Evolutionary conservation across 2,888 invertebrate genomes (phyloP), one percentile per base, ranked within the genome.

Genomic region (Cremastinae sp.): DNA sequence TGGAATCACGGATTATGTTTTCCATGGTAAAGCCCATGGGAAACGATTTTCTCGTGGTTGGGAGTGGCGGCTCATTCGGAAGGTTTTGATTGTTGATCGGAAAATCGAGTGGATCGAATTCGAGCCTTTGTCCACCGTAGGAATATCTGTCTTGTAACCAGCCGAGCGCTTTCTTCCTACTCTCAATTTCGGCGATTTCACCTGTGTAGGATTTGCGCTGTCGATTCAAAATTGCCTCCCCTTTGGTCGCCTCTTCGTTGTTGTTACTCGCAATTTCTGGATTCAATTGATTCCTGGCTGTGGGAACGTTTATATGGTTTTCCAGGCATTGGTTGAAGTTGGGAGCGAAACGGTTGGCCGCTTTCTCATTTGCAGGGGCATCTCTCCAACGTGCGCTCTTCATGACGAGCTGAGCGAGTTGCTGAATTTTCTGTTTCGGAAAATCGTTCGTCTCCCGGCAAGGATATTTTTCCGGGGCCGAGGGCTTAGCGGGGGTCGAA

Each of bases 371-470:
- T 0, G 56, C 36, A 10, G 80, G 78, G 3, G 68, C 65, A 43
- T 88, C 82, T 18, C 84, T 84, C 89, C 89, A 89, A n/a, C 89
- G 85, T 1, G 85, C 86, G 36, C 88, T 86, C 28, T 89, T 88
- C 89, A 88, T 89, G 1, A 90, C 87, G 0, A 87, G 76, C n/a
- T 86, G 85, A 9, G 88, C 87, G 10, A 89, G 75, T 12, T 89
- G 88, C 41, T 88, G 89, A 69, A 89, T 88, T 2, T 86, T 87
- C 51, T 85, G 89, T 20, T 84, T 86, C 2, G 87, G 85, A 3
- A 78, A 72, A n/a, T 78, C 41, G 2, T 54, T 20, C 0, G 43
- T 18, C 14, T 58, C 59, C 9, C 51, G 38, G 34, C n/a, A n/a
- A n/a, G n/a, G n/a, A 10, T 5, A 36, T n/a, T 58, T 58, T 12